Evolutionary conservation across 2,797 vertebrate species (phyloP).

Genomic region (Peromyscus melanophrys): DNA sequence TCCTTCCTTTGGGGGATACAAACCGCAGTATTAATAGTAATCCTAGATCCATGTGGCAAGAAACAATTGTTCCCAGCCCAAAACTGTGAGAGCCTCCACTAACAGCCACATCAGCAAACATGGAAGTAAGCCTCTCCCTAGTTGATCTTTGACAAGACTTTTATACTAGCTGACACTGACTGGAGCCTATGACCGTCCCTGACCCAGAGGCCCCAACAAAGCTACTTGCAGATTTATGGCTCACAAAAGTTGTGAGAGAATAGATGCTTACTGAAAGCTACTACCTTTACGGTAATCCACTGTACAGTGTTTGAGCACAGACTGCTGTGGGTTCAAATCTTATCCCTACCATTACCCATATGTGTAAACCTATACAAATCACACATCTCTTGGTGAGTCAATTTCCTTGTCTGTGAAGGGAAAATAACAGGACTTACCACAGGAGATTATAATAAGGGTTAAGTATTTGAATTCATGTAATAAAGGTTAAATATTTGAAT

Average conservation of each 20-base stretch:
- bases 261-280: neutral
- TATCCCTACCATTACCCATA: neutral
- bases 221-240: neutral
- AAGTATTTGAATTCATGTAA: neutral
- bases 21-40: neutral
- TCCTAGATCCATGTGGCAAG: neutral
- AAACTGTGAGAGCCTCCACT: neutral
- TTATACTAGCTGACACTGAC: neutral
- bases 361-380: neutral
- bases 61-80: neutral
- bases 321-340: neutral
- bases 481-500: neutral
- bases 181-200: neutral
- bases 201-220: neutral
- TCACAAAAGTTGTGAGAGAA: neutral
- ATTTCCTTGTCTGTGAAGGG: neutral
- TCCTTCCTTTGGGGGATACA: neutral
- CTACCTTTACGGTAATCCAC: neutral
- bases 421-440: neutral
- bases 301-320: neutral
- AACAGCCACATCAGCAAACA: neutral
- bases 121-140: neutral
- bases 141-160: neutral
- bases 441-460: neutral
- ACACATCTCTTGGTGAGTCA: neutral